These are phyloP conservation scores for Aphelenchoides fujianensis DNA, from an alignment of 1,140 invertebrate species.

Conservation along the genomic window DNA sequence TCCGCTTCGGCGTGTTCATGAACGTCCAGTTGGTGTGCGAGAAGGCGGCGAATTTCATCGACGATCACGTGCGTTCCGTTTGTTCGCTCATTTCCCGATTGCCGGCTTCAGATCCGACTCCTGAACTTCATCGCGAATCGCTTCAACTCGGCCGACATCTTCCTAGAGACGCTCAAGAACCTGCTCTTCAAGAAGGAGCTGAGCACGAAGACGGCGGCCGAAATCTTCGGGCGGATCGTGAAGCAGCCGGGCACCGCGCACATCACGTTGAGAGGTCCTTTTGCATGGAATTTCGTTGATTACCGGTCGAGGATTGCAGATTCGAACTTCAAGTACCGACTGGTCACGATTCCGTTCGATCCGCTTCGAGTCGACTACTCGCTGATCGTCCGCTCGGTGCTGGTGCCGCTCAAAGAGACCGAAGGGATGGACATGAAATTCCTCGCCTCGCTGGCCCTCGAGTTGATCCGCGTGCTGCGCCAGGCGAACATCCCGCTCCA, in stretches of 20 bases:
- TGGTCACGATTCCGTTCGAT: constrained; percentile 20
- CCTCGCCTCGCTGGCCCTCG: constrained; percentile 28
- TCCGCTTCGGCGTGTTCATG: constrained; percentile 35
- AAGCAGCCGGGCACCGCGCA: neutral
- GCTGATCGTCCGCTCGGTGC: constrained; percentile 30
- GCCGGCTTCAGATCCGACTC: constrained; percentile 23
- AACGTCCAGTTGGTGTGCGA: constrained; percentile 29
- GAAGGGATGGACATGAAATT: constrained; percentile 39
- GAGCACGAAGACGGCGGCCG: constrained; percentile 16
- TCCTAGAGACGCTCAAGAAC: constrained; percentile 29
- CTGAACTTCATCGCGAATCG: constrained; percentile 38
- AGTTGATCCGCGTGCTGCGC: constrained; percentile 27
- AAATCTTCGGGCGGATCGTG: constrained; percentile 33
- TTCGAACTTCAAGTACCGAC: constrained; percentile 18
- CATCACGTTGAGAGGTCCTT: constrained; percentile 4
- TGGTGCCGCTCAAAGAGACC: constrained; percentile 38
- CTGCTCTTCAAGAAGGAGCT: constrained; percentile 25
- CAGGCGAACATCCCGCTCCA: constrained; percentile 7
- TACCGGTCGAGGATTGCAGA: constrained; percentile 16
- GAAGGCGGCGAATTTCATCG: constrained; percentile 18
- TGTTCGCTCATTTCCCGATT: constrained; percentile 10
- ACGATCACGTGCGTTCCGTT: constrained; percentile 29
- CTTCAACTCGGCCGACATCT: constrained; percentile 30
- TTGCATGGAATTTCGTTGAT: neutral
- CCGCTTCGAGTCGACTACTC: constrained; percentile 28